Evolutionary conservation across 1,140 invertebrate genomes (phyloP), one percentile per base, ranked within the genome.

Genomic region (Battus philenor): DNA sequence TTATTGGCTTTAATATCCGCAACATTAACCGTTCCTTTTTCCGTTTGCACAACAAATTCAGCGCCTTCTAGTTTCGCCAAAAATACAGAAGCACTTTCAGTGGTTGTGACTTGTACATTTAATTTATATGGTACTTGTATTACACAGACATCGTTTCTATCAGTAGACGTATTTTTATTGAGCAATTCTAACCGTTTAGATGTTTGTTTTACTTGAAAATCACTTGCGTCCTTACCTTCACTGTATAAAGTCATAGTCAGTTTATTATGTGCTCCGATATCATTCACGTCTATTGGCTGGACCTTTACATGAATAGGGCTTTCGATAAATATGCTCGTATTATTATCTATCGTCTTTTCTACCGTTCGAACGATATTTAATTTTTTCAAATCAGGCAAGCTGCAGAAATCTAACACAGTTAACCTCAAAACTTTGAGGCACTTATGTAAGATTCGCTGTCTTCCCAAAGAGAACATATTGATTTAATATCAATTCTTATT

Each of bases 251-350:
- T 79, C 69, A 87, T 82, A 44, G 74, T 83, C 15, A 87, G 45
- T 45, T 77, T 83, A 48, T 86, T 75, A 15, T 86, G 80, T 16
- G 82, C 76, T 32, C 67, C 72, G 33, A 83, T 30, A 50, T 83
- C 68, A 22, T 80, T 75, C 0, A 83, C 75, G 49, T 86, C 81
- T 18, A 86, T 79, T 0, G 86, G 84, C 29, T 68, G 67, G 10
- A 87, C 69, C 39, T 80, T 84, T 8, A 87, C 83, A 59, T 86
- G 82, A 60, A 87, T 87, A 16, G 86, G 86, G 34, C 84, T 86
- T 39, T 87, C 84, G 11, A 87, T 75, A 39, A 85, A 86, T 44
- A 87, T 85, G 36, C 71, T 83, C 4, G 86, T 81, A 43, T 74
- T 83, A 10, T 67, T 76, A 45, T 87, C 86, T 39, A 87, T 78